Evolutionary conservation across 2,888 invertebrate species (phyloP).

Genomic region (Digitonthophagus gazella): DNA sequence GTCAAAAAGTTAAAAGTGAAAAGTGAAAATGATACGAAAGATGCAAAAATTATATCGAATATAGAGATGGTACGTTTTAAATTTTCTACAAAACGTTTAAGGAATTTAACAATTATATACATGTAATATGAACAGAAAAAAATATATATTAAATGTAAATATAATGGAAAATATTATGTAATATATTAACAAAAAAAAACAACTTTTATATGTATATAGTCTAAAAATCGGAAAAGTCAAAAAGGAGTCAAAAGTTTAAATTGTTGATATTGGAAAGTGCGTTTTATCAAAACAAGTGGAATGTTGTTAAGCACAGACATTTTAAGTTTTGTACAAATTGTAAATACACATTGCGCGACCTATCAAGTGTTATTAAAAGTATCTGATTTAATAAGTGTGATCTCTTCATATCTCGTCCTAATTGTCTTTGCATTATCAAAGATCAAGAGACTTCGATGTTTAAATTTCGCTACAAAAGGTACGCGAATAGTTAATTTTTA

Average conservation of each 20-base stretch:
- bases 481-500: neutral
- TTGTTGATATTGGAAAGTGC: neutral
- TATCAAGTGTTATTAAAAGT: neutral
- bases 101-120: conserved; percentile 22
- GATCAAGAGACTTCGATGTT: conserved; percentile 4
- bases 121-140: neutral
- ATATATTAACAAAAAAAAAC: conserved; percentile 11
- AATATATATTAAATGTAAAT: conserved; percentile 6
- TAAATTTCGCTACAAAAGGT: conserved; percentile 4
- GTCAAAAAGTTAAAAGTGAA: conserved; percentile 13
- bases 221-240: conserved; percentile 16
- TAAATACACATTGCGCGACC: conserved; percentile 21
- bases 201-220: neutral
- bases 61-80: conserved; percentile 5
- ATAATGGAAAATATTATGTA: conserved; percentile 1
- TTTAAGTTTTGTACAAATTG: conserved; percentile 32
- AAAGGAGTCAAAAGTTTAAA: neutral
- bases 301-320: conserved; percentile 21
- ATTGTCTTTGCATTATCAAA: conserved; percentile 6
- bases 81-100: conserved; percentile 28
- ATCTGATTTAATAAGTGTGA: conserved; percentile 14
- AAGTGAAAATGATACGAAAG: no score
- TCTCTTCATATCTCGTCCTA: conserved; percentile 14
- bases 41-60: neutral
- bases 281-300: conserved; percentile 11